Conservation (phyloP, 2,113 vertebrate genomes). For the Apodemus speciosus region DNA sequence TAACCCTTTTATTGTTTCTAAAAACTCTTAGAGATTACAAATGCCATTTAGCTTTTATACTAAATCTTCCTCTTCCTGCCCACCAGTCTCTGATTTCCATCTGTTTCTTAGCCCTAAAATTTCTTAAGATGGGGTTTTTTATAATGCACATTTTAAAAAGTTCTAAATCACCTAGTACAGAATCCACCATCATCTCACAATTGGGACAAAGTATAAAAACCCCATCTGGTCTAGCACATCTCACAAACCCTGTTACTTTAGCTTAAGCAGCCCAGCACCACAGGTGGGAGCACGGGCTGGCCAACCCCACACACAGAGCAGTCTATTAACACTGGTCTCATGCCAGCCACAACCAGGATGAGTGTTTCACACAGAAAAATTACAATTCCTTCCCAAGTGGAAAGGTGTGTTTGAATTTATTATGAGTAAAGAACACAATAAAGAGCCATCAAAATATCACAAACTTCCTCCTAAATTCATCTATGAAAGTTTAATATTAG, state of each 20-base stretch:
- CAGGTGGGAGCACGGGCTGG: neutral
- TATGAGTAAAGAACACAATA: neutral
- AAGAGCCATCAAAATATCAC: neutral
- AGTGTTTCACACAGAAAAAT: neutral
- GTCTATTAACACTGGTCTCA: neutral
- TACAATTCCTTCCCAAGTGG: neutral
- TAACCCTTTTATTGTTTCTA: neutral
- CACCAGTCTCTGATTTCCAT: neutral
- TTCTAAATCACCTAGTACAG: neutral
- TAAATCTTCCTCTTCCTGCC: neutral
- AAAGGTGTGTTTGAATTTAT: neutral
- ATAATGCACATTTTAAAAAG: neutral
- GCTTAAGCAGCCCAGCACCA: neutral
- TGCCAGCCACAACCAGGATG: neutral
- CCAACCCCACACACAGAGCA: neutral
- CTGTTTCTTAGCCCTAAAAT: constrained; percentile 8
- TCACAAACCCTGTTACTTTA: neutral
- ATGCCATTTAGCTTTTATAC: neutral
- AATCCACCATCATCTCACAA: neutral
- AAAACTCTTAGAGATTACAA: neutral
- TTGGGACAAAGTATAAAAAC: constrained; percentile 30
- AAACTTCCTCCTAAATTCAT: neutral
- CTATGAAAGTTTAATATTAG: neutral
- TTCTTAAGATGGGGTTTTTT: neutral
- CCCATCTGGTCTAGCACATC: constrained; percentile 11